Evolutionary conservation across 2,797 vertebrate species (phyloP).

Genomic region (Gorsachius magnificus): DNA sequence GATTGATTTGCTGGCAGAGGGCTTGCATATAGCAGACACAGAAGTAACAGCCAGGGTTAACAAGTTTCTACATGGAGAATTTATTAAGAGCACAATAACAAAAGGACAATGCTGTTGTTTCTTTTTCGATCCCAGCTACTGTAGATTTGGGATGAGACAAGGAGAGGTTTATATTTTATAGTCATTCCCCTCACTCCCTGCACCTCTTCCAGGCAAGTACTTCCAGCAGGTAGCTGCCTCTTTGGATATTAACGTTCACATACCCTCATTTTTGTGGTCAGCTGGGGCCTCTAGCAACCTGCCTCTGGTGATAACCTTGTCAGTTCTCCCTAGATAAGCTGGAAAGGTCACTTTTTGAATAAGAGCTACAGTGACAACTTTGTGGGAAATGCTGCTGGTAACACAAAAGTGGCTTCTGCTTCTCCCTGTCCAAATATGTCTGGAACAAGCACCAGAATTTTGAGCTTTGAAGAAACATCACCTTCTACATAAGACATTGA

Average conservation of each 20-base stretch:
- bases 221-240: constrained; percentile 35
- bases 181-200: background rate
- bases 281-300: background rate
- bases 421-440: background rate
- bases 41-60: constrained; percentile 48
- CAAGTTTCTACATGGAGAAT: constrained; percentile 30
- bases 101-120: constrained; percentile 30
- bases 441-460: background rate
- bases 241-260: background rate
- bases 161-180: background rate
- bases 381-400: background rate
- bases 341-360: background rate
- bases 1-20: constrained; percentile 65
- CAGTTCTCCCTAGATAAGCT: background rate
- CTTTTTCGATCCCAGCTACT: constrained; percentile 1
- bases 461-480: background rate
- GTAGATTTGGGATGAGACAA: background rate
- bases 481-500: background rate
- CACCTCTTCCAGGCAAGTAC: background rate
- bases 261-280: background rate
- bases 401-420: background rate
- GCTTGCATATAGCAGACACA: constrained; percentile 61
- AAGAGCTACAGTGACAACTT: background rate
- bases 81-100: constrained; percentile 56
- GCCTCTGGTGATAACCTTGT: background rate